Evolutionary conservation across 2,113 vertebrate genomes (phyloP).

Genomic region (Erinaceus europaeus): DNA sequence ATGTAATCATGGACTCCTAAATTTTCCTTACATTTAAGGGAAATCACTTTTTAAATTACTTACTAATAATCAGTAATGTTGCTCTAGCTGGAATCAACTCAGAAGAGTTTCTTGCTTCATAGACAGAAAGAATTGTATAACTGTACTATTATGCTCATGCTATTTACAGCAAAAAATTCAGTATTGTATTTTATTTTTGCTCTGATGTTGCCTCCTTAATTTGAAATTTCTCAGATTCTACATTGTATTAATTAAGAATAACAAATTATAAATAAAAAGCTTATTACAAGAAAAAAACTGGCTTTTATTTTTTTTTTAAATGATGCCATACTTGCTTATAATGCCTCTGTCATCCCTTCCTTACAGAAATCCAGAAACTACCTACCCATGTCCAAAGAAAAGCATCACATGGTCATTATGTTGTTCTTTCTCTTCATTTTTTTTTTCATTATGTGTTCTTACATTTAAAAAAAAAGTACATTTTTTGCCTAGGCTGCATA

Average conservation of each 20-base stretch:
- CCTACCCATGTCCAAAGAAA: neutral
- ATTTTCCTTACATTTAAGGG: constrained; percentile 53
- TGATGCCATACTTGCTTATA: neutral
- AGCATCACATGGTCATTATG: neutral
- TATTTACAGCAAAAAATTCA: constrained; percentile 17
- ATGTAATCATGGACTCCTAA: constrained; percentile 36
- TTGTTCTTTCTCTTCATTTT: no score
- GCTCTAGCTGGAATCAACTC: constrained; percentile 7
- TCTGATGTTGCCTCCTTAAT: neutral
- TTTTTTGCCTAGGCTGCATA: neutral
- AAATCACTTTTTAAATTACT: constrained; percentile 33
- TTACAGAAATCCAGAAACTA: neutral
- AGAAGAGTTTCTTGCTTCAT: constrained; percentile 32
- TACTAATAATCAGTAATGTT: no score
- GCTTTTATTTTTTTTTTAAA: neutral
- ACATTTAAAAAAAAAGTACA: neutral
- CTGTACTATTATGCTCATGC: neutral
- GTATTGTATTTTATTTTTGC: constrained; percentile 6
- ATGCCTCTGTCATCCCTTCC: neutral
- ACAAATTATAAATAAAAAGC: constrained; percentile 63
- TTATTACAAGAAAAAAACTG: constrained; percentile 5
- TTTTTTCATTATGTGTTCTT: no score
- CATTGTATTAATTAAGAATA: constrained; percentile 21
- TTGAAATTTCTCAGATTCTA: constrained; percentile 40
- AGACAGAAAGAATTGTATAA: constrained; percentile 1